These are phyloP conservation scores for Phortica variegata DNA, from an alignment of 1,140 invertebrate genomes.

Conservation along the genomic window DNA sequence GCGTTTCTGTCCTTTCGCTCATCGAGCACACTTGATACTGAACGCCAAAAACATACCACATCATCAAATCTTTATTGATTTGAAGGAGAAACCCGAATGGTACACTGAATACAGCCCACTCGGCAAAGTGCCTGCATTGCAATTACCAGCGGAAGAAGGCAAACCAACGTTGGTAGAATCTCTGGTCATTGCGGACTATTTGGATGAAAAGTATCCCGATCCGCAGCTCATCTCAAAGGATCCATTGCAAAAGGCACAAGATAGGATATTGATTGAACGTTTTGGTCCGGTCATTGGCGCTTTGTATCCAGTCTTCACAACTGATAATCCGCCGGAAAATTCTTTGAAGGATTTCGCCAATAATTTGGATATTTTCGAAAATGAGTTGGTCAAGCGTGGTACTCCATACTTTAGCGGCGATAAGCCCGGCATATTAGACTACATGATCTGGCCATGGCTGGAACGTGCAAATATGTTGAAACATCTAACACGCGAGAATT, in stretches of 20 bases:
- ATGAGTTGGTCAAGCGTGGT: conserved; percentile 61
- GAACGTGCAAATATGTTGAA: conserved; percentile 63
- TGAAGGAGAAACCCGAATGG: conserved; percentile 88
- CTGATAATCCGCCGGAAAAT: conserved; percentile 28
- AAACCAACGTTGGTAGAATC: conserved; percentile 72
- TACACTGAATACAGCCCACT: conserved; percentile 64
- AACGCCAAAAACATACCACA: conserved; percentile 83
- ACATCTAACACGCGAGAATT: conserved; percentile 20
- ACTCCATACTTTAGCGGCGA: conserved; percentile 70
- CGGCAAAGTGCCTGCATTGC: conserved; percentile 80
- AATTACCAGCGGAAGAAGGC: conserved; percentile 65
- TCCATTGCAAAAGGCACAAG: conserved; percentile 73
- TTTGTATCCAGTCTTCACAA: conserved; percentile 42
- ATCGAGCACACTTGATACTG: conserved; percentile 78
- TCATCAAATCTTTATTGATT: conserved; percentile 80
- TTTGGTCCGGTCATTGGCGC: conserved; percentile 54
- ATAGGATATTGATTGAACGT: conserved; percentile 75
- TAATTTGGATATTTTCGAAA: conserved; percentile 67
- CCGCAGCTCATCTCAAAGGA: conserved; percentile 68
- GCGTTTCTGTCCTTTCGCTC: conserved; percentile 88
- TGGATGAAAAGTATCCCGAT: conserved; percentile 77
- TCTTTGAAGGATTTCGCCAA: conserved; percentile 46
- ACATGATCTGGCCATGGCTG: conserved; percentile 90
- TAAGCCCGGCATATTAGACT: conserved; percentile 79
- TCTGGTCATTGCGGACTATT: conserved; percentile 78